phyloP scores from a whole-genome alignment of 1,140 invertebrate species.

The Cydia pomonella region DNA sequence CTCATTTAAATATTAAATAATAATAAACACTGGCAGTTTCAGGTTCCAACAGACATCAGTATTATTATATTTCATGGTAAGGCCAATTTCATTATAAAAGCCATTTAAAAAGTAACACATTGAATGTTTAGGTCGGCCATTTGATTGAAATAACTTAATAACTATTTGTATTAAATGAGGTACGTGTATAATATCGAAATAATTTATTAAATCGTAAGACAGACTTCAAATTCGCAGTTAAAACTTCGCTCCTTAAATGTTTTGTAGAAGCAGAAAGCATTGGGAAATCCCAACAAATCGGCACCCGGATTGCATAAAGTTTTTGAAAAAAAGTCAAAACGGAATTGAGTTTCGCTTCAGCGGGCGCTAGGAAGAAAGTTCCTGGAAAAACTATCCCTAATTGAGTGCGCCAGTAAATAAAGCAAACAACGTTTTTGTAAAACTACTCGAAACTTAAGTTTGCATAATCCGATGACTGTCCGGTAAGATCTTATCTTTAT shows the following conservation, averaged over 20 bases:
- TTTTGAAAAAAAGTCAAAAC: neutral
- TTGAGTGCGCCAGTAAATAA: conserved; percentile 13
- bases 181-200: neutral
- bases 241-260: neutral
- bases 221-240: neutral
- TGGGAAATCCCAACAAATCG: conserved; percentile 2
- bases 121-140: neutral
- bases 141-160: neutral
- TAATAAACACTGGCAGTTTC: neutral
- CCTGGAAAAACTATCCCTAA: neutral
- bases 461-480: neutral
- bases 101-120: no score
- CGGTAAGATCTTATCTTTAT: neutral
- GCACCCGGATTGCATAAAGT: neutral
- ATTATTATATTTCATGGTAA: no score
- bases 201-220: neutral
- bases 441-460: conserved; percentile 4
- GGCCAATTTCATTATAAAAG: no score
- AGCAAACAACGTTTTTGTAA: conserved; percentile 6
- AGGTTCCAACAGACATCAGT: neutral
- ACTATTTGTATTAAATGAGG: neutral
- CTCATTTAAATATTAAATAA: no score
- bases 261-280: neutral
- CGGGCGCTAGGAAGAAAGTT: conserved; percentile 18
- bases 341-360: neutral